Evolutionary conservation across 2,888 invertebrate genomes (phyloP).

Genomic region (Lepidocyrtoides sp.): DNA sequence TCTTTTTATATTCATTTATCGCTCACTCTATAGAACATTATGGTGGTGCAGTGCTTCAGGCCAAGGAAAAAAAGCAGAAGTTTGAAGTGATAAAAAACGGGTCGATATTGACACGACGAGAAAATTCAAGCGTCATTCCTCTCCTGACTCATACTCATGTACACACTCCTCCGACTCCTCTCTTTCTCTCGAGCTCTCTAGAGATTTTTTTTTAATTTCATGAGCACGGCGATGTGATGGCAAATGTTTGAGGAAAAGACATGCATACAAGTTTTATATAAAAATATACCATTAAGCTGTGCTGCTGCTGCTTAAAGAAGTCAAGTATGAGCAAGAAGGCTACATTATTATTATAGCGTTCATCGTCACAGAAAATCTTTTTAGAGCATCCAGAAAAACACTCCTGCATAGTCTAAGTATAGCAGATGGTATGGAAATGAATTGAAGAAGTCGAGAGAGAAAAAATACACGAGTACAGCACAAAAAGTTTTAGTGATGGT

Average conservation of each 20-base stretch:
- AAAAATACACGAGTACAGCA: conserved; percentile 67
- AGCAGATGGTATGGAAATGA: conserved; percentile 65
- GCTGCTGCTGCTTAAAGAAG: conserved; percentile 48
- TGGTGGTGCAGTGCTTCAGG: conserved; percentile 73
- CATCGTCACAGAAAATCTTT: conserved; percentile 55
- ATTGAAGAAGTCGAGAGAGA: conserved; percentile 52
- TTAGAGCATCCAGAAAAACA: conserved; percentile 55
- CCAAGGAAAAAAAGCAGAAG: conserved; percentile 55
- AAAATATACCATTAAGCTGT: conserved; percentile 5
- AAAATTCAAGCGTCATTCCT: conserved; percentile 76
- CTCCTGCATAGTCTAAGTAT: background rate
- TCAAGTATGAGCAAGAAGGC: conserved; percentile 59
- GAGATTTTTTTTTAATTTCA: conserved; percentile 72
- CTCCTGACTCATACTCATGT: conserved; percentile 62
- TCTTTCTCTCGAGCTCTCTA: conserved; percentile 30
- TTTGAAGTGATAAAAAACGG: conserved; percentile 78
- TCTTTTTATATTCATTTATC: conserved; percentile 61
- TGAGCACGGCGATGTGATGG: conserved; percentile 42
- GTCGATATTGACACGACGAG: conserved; percentile 78
- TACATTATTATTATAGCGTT: conserved; percentile 50
- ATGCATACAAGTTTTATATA: conserved; percentile 17
- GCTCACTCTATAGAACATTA: conserved; percentile 51
- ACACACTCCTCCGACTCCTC: conserved; percentile 58
- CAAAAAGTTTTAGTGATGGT: conserved; percentile 42
- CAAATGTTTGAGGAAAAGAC: conserved; percentile 36